These are phyloP conservation scores for Turnix velox DNA, from an alignment of 2,113 vertebrate species.

Conservation along the genomic window DNA sequence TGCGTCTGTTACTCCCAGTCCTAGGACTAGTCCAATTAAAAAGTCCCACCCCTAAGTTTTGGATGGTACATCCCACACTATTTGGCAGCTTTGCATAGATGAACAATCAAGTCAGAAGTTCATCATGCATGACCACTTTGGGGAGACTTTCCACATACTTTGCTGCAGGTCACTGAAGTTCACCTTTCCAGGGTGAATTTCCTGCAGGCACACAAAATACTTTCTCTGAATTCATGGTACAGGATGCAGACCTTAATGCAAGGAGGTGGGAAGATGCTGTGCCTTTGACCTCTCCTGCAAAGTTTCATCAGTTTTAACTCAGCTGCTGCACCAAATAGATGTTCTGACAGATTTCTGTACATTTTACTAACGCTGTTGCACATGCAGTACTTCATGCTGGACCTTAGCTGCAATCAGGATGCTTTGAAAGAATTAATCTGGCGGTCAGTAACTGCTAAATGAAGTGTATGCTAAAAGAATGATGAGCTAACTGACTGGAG, in stretches of 20 bases:
- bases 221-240: not conserved
- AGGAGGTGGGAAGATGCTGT: not conserved
- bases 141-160: not conserved
- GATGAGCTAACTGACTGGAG: constrained; percentile 2
- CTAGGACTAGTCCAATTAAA: no score
- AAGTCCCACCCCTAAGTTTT: no score
- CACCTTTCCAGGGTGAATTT: not conserved
- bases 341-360: not conserved
- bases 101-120: not conserved
- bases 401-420: not conserved
- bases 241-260: not conserved
- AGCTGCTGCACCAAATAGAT: not conserved
- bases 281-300: not conserved
- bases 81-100: not conserved
- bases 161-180: not conserved
- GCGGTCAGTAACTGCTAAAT: not conserved
- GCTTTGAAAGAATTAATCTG: constrained; percentile 25
- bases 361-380: not conserved
- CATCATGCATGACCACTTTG: accelerated
- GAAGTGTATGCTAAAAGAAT: not conserved
- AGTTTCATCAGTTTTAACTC: not conserved
- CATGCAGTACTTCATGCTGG: not conserved
- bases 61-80: no score
- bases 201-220: accelerated
- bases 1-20: no score